phyloP scores from a whole-genome alignment of 2,888 invertebrate species.

The Chironomus tentans region DNA sequence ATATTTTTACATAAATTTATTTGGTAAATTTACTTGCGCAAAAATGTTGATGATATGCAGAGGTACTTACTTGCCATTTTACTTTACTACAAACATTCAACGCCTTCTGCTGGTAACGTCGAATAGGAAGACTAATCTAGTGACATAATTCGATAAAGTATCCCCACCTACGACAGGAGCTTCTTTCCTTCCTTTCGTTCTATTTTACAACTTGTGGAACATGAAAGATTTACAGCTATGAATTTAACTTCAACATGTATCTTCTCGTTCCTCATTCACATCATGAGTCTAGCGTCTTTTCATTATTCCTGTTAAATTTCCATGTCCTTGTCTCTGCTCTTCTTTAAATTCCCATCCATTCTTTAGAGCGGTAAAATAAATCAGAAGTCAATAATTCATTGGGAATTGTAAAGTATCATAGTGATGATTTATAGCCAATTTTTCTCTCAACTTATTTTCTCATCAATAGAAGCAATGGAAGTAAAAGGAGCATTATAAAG shows the following conservation, averaged over 20 bases:
- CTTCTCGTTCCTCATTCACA: no score
- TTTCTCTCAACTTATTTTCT: not conserved
- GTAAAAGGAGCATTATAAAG: no score
- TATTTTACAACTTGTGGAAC: conserved; percentile 5
- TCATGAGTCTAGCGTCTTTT: no score
- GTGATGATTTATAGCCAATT: conserved; percentile 15
- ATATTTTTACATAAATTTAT: not conserved
- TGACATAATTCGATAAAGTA: conserved; percentile 4
- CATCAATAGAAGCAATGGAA: no score
- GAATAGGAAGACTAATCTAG: not conserved
- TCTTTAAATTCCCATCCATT: no score
- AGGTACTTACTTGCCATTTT: not conserved
- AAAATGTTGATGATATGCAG: not conserved
- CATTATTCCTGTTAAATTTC: no score
- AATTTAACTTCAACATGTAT: not conserved
- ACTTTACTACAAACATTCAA: not conserved
- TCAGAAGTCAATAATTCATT: conserved; percentile 25
- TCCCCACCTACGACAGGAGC: not conserved
- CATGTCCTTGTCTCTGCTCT: no score
- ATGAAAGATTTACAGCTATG: not conserved
- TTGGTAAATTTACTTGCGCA: not conserved
- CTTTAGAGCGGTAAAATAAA: not conserved
- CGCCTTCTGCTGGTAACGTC: not conserved
- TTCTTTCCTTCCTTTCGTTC: not conserved
- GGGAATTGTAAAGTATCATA: conserved; percentile 16